phyloP scores from a whole-genome alignment of 2,113 vertebrate genomes.

The Phoenicopterus ruber region DNA sequence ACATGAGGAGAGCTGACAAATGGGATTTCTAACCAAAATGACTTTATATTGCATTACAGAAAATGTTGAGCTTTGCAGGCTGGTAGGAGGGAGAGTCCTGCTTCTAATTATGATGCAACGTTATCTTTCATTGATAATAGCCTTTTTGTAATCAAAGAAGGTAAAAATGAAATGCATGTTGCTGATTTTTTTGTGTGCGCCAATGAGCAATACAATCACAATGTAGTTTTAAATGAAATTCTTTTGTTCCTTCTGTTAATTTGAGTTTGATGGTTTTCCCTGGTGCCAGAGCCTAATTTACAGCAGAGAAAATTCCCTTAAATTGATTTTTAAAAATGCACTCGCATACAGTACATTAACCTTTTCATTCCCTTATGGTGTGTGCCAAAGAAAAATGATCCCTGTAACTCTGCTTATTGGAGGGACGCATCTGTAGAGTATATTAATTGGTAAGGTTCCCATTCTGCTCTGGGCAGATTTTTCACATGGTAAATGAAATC shows the following conservation, averaged over 20 bases:
- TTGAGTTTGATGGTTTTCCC: slow-evolving; percentile 43
- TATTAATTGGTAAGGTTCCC: slow-evolving; percentile 2
- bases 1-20: neutral
- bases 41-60: neutral
- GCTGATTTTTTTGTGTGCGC: neutral
- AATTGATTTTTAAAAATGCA: slow-evolving; percentile 38
- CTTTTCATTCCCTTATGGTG: slow-evolving; percentile 12
- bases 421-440: neutral
- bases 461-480: neutral
- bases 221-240: slow-evolving; percentile 36
- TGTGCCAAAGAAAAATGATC: slow-evolving; percentile 22
- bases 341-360: slow-evolving; percentile 6
- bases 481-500: neutral
- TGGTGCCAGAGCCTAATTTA: slow-evolving; percentile 31
- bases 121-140: slow-evolving; percentile 39
- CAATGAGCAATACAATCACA: slow-evolving; percentile 10
- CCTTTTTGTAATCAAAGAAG: slow-evolving; percentile 28
- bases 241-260: slow-evolving; percentile 56
- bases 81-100: neutral
- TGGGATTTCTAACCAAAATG: neutral
- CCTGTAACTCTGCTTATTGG: neutral
- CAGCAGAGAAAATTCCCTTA: slow-evolving; percentile 37
- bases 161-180: slow-evolving; percentile 24
- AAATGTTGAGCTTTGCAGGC: neutral
- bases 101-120: slow-evolving; percentile 25